Evolutionary conservation across 2,797 vertebrate genomes (phyloP).

Genomic region (Mycteria americana): DNA sequence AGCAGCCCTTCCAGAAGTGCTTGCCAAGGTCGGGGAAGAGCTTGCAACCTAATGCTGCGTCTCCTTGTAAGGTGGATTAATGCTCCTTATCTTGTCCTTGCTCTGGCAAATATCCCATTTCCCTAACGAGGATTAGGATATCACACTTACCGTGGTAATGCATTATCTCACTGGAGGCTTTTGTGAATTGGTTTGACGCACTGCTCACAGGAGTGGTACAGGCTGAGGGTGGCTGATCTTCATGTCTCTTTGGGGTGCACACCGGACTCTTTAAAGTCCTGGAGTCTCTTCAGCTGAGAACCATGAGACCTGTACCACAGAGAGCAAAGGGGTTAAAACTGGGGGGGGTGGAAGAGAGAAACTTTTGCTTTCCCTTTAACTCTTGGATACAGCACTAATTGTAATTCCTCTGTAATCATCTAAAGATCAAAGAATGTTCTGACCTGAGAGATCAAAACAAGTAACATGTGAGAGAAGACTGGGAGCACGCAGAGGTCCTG

Average conservation of each 20-base stretch:
- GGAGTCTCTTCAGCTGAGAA: neutral
- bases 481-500: accelerated
- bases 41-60: neutral
- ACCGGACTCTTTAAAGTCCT: neutral
- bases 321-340: neutral
- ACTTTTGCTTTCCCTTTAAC: neutral
- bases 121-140: neutral
- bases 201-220: neutral
- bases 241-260: neutral
- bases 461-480: neutral
- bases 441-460: neutral
- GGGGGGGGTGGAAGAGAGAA: neutral
- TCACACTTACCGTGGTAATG: neutral
- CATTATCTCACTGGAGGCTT: neutral
- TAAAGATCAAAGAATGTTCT: neutral
- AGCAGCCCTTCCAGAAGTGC: neutral
- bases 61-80: neutral
- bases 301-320: neutral
- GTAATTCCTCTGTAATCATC: neutral
- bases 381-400: neutral
- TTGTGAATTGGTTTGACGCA: neutral
- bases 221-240: neutral
- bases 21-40: neutral
- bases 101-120: neutral
- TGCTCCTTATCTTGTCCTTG: neutral